These are phyloP conservation scores for Hydropsyche betteni DNA, from an alignment of 2,888 invertebrate genomes.

Conservation along the genomic window DNA sequence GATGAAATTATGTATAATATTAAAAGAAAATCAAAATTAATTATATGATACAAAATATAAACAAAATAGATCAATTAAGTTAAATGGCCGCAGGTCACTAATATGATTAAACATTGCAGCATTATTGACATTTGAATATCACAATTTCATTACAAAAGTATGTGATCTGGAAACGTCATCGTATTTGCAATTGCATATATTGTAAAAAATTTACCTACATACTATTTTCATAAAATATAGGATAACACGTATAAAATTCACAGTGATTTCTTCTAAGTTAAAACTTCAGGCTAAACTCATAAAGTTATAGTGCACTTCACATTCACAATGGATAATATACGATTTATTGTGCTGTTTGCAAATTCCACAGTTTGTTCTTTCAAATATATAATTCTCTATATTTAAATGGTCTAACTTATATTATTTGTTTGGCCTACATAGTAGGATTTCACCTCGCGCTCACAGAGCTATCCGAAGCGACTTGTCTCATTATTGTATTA, in stretches of 20 bases:
- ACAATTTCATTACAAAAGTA: no score
- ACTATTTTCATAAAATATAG: not conserved
- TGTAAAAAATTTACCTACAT: not conserved
- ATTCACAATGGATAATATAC: not conserved
- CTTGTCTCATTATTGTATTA: no score
- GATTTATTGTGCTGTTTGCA: no score
- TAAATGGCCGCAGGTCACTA: not conserved
- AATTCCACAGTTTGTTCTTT: no score
- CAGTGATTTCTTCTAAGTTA: not conserved
- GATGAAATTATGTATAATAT: not conserved
- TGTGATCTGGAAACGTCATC: no score
- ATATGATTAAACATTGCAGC: not conserved
- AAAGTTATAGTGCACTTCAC: not conserved
- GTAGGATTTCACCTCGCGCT: slow-evolving; percentile 33
- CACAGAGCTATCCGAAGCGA: not conserved
- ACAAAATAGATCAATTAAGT: not conserved
- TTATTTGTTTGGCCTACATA: slow-evolving; percentile 31
- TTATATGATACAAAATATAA: not conserved
- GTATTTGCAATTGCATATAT: not conserved
- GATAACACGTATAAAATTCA: not conserved
- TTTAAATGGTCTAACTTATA: not conserved
- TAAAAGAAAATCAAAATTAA: not conserved
- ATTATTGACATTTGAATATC: no score
- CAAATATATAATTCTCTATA: no score
- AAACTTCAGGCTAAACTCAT: not conserved